Evolutionary conservation across 1,140 invertebrate species (phyloP).

Genomic region (Aphelenchoides besseyi): DNA sequence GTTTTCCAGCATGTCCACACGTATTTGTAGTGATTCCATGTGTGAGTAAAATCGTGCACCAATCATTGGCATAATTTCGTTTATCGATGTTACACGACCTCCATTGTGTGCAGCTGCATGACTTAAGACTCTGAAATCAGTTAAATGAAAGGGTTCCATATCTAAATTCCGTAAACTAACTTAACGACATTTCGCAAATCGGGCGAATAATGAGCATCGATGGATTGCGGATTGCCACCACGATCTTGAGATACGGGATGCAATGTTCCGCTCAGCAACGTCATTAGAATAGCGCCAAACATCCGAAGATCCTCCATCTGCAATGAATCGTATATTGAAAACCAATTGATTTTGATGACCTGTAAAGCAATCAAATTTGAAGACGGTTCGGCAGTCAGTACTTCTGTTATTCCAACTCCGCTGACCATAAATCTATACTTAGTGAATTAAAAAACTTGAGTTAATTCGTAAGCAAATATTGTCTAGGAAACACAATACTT

Average conservation of each 20-base stretch:
- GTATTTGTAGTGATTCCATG: slow-evolving; percentile 79
- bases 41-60: slow-evolving; percentile 93
- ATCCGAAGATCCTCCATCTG: slow-evolving; percentile 78
- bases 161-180: slow-evolving; percentile 68
- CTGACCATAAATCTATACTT: slow-evolving; percentile 19
- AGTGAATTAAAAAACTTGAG: background rate
- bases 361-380: slow-evolving; percentile 21
- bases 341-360: too few species aligned
- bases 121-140: slow-evolving; percentile 28
- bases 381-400: slow-evolving; percentile 2
- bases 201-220: slow-evolving; percentile 79
- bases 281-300: slow-evolving; percentile 83
- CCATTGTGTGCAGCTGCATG: slow-evolving; percentile 71
- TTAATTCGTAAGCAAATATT: background rate
- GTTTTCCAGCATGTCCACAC: slow-evolving; percentile 81
- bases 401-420: slow-evolving; percentile 20
- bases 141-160: background rate
- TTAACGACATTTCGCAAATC: slow-evolving; percentile 89
- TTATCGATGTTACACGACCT: slow-evolving; percentile 75
- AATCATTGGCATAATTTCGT: slow-evolving; percentile 98
- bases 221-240: slow-evolving; percentile 73
- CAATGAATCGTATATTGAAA: too few species aligned
- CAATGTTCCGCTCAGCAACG: slow-evolving; percentile 79
- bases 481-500: background rate
- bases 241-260: slow-evolving; percentile 72